Evolutionary conservation across 2,113 vertebrate species (phyloP), one percentile per base, ranked within the genome.

Genomic region (Halichoeres trimaculatus): DNA sequence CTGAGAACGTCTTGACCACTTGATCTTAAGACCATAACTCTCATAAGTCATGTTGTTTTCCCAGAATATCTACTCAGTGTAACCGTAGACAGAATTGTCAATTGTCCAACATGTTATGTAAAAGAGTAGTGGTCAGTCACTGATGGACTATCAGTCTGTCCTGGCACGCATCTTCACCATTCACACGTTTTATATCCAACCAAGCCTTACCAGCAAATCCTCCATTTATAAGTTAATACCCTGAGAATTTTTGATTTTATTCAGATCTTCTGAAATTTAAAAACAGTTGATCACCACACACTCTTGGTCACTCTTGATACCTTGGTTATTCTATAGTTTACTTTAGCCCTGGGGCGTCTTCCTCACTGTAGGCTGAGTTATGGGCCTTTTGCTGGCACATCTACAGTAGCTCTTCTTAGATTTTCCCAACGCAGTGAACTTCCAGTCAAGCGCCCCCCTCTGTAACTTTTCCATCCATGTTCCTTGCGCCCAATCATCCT

Each of bases 1-100:
- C 70, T 77, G 82, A 90, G 83, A 85, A 64, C 60, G 10, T 78
- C 86, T 85, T 74, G 60, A 84, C 72, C 74, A 89, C 71, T 83
- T 80, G 88, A 92, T 88, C 86, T 79, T 47, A 48, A 69, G 63
- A 36, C 70, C 54, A 62, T 48, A 61, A 56, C 56, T 58, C 40
- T 76, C 59, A 67, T 72, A 78, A 61, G 76, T 26, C 66, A 81
- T 70, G 84, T 80, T 83, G 74, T 92, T 91, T 89, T 80, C 74
- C 69, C 59, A 80, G 78, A 84, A 79, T 65, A 70, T 24, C 17
- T 48, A 51, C 41, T 52, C 24, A 56, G 66, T 81, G 48, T 30
- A 80, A 22, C 35, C 52, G 53, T 26, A 71, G 17, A 34, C 16
- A 20, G 56, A 35, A 70, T 55, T 83, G 60, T 74, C 54, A 85